Evolutionary conservation across 1,140 invertebrate species (phyloP).

Genomic region (Leguminivora glycinivorella): DNA sequence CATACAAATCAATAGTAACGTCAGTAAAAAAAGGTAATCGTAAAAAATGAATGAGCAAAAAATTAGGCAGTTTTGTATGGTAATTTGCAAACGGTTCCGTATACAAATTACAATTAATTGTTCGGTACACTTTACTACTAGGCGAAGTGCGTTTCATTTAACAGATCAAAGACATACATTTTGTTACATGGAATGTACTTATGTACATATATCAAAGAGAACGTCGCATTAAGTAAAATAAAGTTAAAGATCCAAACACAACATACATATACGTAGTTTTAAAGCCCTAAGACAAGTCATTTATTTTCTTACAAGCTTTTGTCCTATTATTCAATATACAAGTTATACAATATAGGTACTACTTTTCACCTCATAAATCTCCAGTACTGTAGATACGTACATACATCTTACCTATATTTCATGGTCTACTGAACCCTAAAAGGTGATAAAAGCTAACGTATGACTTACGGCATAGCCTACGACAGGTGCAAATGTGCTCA

Average conservation of each 20-base stretch:
- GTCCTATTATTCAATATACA: no score
- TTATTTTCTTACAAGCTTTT: no score
- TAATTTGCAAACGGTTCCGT: background rate
- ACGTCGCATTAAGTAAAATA: no score
- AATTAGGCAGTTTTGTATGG: background rate
- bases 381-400: no score
- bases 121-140: background rate
- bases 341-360: no score
- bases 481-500: conserved; percentile 18
- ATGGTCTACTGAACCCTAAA: background rate
- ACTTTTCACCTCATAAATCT: no score
- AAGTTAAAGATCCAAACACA: no score
- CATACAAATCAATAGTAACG: conserved; percentile 34
- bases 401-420: background rate
- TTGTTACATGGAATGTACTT: background rate
- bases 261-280: no score
- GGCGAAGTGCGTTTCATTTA: background rate
- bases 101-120: conserved; percentile 8
- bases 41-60: background rate
- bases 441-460: conserved; percentile 12
- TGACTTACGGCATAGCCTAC: conserved; percentile 5
- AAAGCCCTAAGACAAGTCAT: no score
- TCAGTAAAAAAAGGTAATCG: conserved; percentile 31
- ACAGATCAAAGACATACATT: background rate
- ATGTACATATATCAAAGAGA: background rate